These are phyloP conservation scores for Halcyon senegalensis DNA, from an alignment of 2,113 vertebrate genomes.

Conservation along the genomic window DNA sequence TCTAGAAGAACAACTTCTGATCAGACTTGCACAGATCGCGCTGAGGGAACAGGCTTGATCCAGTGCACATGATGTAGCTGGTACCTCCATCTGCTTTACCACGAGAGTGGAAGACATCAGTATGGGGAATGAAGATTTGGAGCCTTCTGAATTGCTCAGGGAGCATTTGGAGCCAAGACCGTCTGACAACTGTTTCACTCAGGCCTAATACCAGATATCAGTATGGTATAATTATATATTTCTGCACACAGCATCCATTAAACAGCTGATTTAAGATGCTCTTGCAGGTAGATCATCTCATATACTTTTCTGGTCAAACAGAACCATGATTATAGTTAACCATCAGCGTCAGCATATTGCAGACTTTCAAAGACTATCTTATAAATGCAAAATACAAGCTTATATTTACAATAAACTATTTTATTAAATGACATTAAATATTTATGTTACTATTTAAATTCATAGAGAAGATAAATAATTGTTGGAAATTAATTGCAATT, in stretches of 20 bases:
- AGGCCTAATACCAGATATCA: not conserved
- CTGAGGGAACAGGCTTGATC: not conserved
- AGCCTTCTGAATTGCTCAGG: conserved; percentile 10
- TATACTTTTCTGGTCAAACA: not conserved
- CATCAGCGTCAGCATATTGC: not conserved
- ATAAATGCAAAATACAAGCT: not conserved
- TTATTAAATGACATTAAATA: not conserved
- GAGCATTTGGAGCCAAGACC: conserved; percentile 14
- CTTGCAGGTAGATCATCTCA: not conserved
- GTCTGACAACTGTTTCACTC: not conserved
- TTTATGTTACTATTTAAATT: not conserved
- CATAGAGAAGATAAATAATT: not conserved
- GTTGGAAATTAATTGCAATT: not conserved
- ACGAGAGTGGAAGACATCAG: not conserved
- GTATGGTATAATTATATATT: not conserved
- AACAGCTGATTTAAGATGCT: not conserved
- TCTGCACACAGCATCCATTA: not conserved
- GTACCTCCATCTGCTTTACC: conserved; percentile 12
- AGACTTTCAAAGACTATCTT: not conserved
- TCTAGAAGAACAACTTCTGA: not conserved
- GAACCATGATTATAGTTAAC: not conserved
- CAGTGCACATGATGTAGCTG: not conserved
- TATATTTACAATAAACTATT: not conserved
- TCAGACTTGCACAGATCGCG: not conserved
- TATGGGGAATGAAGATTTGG: not conserved